A percentile compares a stretch with the other conserved stretches of the same genome.
phyloP scores from a whole-genome alignment of 2,797 vertebrate species.

The Chrosomus eos region DNA sequence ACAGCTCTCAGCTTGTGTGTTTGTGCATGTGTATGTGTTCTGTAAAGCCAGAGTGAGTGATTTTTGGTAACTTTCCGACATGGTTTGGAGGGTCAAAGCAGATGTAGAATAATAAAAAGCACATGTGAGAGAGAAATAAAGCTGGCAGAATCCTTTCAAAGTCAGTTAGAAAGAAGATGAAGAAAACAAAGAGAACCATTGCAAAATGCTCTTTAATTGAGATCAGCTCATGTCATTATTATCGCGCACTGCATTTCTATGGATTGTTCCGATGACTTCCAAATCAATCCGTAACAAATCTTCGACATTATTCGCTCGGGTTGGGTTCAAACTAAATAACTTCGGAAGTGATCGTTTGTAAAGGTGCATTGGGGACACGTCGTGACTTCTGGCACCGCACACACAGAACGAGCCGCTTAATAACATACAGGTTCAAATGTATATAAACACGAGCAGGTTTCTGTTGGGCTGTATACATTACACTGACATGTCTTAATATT shows the following conservation, averaged over 20 bases:
- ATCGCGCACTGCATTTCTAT: no score
- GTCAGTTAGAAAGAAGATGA: not conserved
- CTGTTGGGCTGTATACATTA: slow-evolving; percentile 37
- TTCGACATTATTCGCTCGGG: not conserved
- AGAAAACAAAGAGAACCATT: not conserved
- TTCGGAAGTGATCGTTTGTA: not conserved
- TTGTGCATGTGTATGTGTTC: slow-evolving; percentile 8
- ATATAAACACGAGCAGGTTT: slow-evolving; percentile 44
- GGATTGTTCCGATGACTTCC: not conserved
- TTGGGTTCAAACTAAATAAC: not conserved
- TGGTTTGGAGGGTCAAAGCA: slow-evolving; percentile 44
- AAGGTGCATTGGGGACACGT: not conserved
- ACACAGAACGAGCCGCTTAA: slow-evolving; percentile 19
- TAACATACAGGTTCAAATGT: slow-evolving; percentile 37
- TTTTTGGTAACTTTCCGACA: slow-evolving; percentile 49
- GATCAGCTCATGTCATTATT: not conserved
- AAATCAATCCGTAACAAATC: not conserved
- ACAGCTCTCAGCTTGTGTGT: no score
- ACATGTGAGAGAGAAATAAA: slow-evolving; percentile 33
- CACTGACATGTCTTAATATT: slow-evolving; percentile 26
- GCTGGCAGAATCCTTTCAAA: not conserved
- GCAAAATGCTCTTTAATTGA: not conserved
- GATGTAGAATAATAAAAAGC: slow-evolving; percentile 50
- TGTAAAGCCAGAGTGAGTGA: slow-evolving; percentile 39
- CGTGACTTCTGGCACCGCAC: not conserved